These are phyloP conservation scores for Polietes domitor DNA, from an alignment of 2,888 invertebrate species.

Conservation along the genomic window DNA sequence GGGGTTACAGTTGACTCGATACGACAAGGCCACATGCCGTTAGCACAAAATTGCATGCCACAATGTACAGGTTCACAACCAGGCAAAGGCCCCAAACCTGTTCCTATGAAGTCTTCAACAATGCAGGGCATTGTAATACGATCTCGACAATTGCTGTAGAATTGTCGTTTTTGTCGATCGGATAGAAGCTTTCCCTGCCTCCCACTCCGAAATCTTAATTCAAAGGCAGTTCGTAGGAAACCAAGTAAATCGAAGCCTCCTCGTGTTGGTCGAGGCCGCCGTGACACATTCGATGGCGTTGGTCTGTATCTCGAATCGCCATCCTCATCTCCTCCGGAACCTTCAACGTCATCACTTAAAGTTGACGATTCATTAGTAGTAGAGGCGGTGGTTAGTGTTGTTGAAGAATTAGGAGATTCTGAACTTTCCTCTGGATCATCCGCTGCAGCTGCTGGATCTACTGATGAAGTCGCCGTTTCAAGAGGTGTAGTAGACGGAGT, in stretches of 20 bases:
- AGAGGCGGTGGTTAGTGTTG: slow-evolving; percentile 54
- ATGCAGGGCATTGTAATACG: slow-evolving; percentile 91
- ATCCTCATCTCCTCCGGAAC: slow-evolving; percentile 82
- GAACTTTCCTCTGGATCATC: slow-evolving; percentile 44
- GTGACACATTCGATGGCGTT: slow-evolving; percentile 69
- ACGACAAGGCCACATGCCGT: slow-evolving; percentile 81
- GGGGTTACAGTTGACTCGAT: slow-evolving; percentile 90
- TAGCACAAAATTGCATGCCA: slow-evolving; percentile 87
- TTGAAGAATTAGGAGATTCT: slow-evolving; percentile 64
- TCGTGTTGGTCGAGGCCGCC: slow-evolving; percentile 74
- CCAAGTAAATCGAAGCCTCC: slow-evolving; percentile 79
- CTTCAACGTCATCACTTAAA: slow-evolving; percentile 81
- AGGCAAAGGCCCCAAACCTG: slow-evolving; percentile 74
- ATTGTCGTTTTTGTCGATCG: slow-evolving; percentile 71
- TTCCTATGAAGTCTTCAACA: slow-evolving; percentile 91
- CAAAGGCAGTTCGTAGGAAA: slow-evolving; percentile 77
- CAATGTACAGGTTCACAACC: slow-evolving; percentile 90
- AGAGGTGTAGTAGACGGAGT: slow-evolving; percentile 24
- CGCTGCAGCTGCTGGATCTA: slow-evolving; percentile 62
- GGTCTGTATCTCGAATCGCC: slow-evolving; percentile 49
- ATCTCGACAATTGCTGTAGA: slow-evolving; percentile 83
- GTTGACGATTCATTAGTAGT: slow-evolving; percentile 60
- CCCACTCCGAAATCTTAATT: slow-evolving; percentile 68
- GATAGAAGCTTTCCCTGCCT: slow-evolving; percentile 62
- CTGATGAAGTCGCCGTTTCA: slow-evolving; percentile 40